These are phyloP conservation scores for Agonum fuliginosum DNA, from an alignment of 2,888 invertebrate genomes.

Conservation along the genomic window DNA sequence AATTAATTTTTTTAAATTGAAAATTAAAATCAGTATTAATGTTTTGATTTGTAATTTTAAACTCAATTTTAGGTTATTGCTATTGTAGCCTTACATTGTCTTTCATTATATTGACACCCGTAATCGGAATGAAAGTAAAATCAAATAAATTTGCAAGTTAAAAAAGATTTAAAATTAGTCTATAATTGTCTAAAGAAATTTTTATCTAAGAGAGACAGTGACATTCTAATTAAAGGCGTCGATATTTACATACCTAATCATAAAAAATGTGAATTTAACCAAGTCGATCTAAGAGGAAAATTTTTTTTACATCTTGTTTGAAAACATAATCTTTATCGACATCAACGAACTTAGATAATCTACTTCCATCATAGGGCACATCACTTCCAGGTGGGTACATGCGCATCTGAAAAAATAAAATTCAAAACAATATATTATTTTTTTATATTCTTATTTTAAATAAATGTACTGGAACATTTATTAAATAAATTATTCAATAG, in stretches of 20 bases:
- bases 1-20: too few species aligned
- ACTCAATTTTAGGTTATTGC: too few species aligned
- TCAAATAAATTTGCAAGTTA: too few species aligned
- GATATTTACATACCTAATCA: background rate
- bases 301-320: conserved; percentile 55
- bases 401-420: conserved; percentile 76
- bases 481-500: background rate
- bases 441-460: background rate
- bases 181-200: too few species aligned
- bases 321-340: conserved; percentile 71
- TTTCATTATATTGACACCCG: too few species aligned
- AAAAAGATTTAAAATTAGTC: too few species aligned
- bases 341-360: conserved; percentile 74
- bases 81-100: too few species aligned
- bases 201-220: background rate
- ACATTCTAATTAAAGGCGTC: background rate
- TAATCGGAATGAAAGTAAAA: too few species aligned
- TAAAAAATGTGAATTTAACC: conserved; percentile 56
- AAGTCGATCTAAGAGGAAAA: conserved; percentile 61
- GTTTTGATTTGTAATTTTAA: too few species aligned
- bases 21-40: too few species aligned
- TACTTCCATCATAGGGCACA: conserved; percentile 74
- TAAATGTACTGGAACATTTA: conserved; percentile 46
- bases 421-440: conserved; percentile 56
- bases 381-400: conserved; percentile 81